phyloP scores from a whole-genome alignment of 2,888 invertebrate genomes.

The Drosophila limbata region DNA sequence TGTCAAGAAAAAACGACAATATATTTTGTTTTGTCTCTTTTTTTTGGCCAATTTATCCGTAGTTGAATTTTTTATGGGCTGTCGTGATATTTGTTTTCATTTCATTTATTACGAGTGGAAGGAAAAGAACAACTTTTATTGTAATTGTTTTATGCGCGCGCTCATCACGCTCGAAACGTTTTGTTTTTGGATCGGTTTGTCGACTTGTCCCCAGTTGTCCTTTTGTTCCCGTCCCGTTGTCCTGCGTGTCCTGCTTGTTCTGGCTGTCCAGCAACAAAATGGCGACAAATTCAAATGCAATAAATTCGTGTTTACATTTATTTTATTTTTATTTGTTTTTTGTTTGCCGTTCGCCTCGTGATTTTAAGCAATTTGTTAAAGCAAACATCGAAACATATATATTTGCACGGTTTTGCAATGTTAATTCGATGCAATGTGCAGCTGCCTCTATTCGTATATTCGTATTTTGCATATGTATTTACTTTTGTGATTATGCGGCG shows the following conservation, averaged over 20 bases:
- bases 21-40: constrained; percentile 4
- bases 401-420: constrained; percentile 18
- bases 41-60: not conserved
- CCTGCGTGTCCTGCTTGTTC: not conserved
- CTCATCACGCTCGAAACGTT: constrained; percentile 60
- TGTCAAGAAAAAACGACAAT: constrained; percentile 4
- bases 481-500: constrained; percentile 72
- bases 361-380: constrained; percentile 79
- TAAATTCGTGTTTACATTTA: constrained; percentile 58
- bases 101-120: constrained; percentile 65
- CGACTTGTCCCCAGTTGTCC: constrained; percentile 21
- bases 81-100: constrained; percentile 71
- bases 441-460: constrained; percentile 25
- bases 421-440: constrained; percentile 39
- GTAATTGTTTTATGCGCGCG: constrained; percentile 75
- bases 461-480: constrained; percentile 55
- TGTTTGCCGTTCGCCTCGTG: constrained; percentile 41
- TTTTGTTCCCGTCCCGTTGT: not conserved
- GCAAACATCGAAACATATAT: constrained; percentile 65
- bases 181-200: constrained; percentile 58
- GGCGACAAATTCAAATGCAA: constrained; percentile 76
- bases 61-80: constrained; percentile 43
- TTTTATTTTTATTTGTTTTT: not conserved
- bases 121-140: constrained; percentile 40
- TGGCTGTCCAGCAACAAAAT: constrained; percentile 37